Conservation (phyloP, 1,140 invertebrate genomes). For the Leptinotarsa texana region DNA sequence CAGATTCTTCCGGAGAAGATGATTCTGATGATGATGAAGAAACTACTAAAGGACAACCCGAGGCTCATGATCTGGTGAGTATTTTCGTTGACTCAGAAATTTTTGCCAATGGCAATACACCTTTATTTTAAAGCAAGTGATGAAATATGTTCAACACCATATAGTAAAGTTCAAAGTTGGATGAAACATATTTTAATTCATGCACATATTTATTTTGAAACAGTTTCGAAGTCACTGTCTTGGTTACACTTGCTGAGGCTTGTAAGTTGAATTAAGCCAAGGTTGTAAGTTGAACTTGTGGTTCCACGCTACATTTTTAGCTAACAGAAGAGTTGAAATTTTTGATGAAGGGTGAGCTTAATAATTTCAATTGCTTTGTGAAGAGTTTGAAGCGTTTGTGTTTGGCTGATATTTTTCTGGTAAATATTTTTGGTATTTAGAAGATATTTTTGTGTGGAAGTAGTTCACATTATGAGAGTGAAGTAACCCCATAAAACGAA, state of each 20-base stretch:
- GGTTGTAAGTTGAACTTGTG: conserved; percentile 18
- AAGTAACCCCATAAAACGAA: no score
- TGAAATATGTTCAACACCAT: no score
- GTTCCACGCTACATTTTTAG: background rate
- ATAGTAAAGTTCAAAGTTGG: no score
- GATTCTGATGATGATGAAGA: conserved; percentile 80
- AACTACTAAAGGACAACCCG: conserved; percentile 43
- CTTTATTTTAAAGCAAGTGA: no score
- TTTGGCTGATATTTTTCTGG: no score
- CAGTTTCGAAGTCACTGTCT: conserved; percentile 51
- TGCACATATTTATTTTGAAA: conserved; percentile 11
- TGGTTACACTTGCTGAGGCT: conserved; percentile 46
- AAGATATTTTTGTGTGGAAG: no score
- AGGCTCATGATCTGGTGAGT: conserved; percentile 51
- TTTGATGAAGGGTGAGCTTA: background rate
- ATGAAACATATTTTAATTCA: background rate
- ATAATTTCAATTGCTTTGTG: background rate
- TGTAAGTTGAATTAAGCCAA: background rate
- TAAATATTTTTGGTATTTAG: no score
- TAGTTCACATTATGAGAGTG: no score
- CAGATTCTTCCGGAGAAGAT: conserved; percentile 78
- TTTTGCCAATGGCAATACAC: background rate
- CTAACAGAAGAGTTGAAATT: conserved; percentile 2
- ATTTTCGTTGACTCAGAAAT: background rate
- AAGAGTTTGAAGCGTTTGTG: background rate